phyloP scores from a whole-genome alignment of 1,140 invertebrate species.

The Akabosia matsudoensis region DNA sequence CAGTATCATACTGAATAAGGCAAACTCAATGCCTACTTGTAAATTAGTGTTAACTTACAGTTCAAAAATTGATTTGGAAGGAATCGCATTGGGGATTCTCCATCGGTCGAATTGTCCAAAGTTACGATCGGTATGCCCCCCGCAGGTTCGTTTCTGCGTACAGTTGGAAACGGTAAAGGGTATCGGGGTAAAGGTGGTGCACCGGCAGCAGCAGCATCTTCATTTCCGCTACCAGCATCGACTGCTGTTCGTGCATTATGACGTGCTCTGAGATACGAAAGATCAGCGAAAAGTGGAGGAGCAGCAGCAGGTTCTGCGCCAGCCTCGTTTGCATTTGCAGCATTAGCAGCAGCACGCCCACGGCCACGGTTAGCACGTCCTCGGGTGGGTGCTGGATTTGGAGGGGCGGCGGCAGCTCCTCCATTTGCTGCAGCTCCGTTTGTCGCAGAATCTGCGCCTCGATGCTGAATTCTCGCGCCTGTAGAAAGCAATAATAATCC shows the following conservation, averaged over 20 bases:
- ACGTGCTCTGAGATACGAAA: no score
- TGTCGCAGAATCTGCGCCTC: not conserved
- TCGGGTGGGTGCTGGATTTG: not conserved
- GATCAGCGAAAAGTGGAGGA: no score
- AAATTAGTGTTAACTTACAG: slow-evolving; percentile 10
- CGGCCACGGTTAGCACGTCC: not conserved
- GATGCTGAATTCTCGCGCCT: slow-evolving; percentile 8
- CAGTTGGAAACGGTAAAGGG: not conserved
- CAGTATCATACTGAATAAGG: no score
- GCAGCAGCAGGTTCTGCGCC: no score
- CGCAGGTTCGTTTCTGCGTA: not conserved
- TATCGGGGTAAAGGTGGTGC: not conserved
- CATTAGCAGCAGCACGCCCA: not conserved
- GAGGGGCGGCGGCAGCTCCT: not conserved
- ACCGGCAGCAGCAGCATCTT: not conserved
- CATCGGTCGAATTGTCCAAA: not conserved
- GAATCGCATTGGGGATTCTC: not conserved
- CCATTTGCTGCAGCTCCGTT: not conserved
- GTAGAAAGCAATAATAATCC: not conserved
- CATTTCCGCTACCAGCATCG: not conserved
- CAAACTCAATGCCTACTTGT: not conserved
- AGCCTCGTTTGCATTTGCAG: not conserved
- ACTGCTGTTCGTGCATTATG: no score
- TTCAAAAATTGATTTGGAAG: not conserved
- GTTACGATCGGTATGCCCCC: slow-evolving; percentile 12